Evolutionary conservation across 1,140 invertebrate genomes (phyloP).

Genomic region (Trachelipus rathkii): DNA sequence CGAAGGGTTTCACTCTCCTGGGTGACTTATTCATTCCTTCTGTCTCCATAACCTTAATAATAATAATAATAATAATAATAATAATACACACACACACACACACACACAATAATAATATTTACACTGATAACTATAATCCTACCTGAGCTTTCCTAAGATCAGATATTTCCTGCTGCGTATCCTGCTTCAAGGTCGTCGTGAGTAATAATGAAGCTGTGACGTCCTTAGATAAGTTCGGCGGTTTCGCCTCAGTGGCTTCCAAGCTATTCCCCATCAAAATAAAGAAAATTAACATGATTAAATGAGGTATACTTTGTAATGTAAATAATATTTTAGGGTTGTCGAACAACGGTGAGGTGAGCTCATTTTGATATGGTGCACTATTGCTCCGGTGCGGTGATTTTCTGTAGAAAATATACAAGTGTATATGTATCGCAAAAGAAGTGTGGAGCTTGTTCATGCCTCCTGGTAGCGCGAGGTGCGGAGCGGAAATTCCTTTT

Average conservation of each 20-base stretch:
- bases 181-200: slow-evolving; percentile 39
- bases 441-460: too few species aligned
- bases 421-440: too few species aligned
- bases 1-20: slow-evolving; percentile 41
- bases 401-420: too few species aligned
- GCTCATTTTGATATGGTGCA: too few species aligned
- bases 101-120: too few species aligned
- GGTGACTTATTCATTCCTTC: slow-evolving; percentile 34
- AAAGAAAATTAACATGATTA: not conserved
- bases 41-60: slow-evolving; percentile 35
- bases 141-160: slow-evolving; percentile 42
- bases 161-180: slow-evolving; percentile 32
- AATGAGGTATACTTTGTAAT: not conserved
- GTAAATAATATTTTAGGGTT: not conserved
- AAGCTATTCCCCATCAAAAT: not conserved
- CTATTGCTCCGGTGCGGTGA: too few species aligned
- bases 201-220: slow-evolving; percentile 37
- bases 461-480: too few species aligned
- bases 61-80: too few species aligned
- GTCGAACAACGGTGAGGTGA: too few species aligned
- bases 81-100: too few species aligned
- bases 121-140: not conserved
- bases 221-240: slow-evolving; percentile 40
- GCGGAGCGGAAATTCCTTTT: too few species aligned
- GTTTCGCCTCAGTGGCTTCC: slow-evolving; percentile 39